Conservation (phyloP, 2,797 vertebrate species). For the Lagocephalus sceleratus region DNA sequence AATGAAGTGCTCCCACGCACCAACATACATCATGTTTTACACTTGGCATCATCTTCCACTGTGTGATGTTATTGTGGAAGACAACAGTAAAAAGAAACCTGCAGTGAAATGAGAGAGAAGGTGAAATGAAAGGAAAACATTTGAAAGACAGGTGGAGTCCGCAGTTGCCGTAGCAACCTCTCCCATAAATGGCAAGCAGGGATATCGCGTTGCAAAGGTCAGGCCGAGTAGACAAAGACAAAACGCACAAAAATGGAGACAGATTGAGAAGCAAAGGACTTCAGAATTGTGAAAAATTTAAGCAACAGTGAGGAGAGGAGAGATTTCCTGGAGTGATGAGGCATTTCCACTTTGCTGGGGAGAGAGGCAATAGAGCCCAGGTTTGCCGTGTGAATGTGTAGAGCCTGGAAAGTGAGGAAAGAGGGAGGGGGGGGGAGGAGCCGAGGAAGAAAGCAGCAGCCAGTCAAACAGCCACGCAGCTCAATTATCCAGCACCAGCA, state of each 20-base stretch:
- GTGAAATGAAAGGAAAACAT: constrained; percentile 20
- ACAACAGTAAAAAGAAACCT: constrained; percentile 15
- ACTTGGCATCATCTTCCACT: constrained; percentile 2
- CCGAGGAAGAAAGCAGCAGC: constrained; percentile 45
- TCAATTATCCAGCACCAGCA: constrained; percentile 70
- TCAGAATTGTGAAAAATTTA: neutral
- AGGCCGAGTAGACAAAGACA: constrained; percentile 59
- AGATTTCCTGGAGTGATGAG: constrained; percentile 44
- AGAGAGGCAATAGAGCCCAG: constrained; percentile 31
- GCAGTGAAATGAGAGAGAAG: constrained; percentile 31
- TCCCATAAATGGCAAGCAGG: constrained; percentile 73
- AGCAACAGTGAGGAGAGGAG: constrained; percentile 5
- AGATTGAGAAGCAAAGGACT: constrained; percentile 14
- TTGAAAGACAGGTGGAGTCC: constrained; percentile 87
- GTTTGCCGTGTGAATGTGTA: constrained; percentile 53
- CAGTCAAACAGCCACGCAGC: constrained; percentile 59
- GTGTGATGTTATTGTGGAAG: neutral
- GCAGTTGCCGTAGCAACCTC: constrained; percentile 82
- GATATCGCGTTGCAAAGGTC: constrained; percentile 83
- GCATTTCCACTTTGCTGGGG: constrained; percentile 41
- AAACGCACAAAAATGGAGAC: constrained; percentile 31
- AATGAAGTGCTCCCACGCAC: neutral
- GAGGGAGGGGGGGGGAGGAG: constrained; percentile 39
- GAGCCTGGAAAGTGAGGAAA: constrained; percentile 33
- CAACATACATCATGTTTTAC: neutral